Evolutionary conservation across 2,797 vertebrate genomes (phyloP), one percentile per base, ranked within the genome.

Genomic region (Phalloptychus januarius): DNA sequence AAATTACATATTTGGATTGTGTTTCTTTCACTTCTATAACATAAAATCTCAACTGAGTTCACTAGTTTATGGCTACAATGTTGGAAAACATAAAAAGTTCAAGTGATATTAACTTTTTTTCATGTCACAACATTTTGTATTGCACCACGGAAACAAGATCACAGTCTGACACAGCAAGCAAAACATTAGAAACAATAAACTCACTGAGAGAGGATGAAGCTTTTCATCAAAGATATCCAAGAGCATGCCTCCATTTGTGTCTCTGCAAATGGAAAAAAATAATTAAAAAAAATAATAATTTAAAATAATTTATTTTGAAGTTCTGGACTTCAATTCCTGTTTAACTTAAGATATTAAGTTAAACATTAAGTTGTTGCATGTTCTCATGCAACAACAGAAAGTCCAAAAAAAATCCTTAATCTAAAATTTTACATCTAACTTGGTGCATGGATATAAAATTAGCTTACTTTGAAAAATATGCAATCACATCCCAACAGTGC

Each of bases 221-320:
- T 97, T 99, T 94, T 99, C 98, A 92, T 99, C 98, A 93, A 99
- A 99, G 93, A 99, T 99, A 83, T 99, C 98, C 86, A 98, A 92
- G 85, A 97, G 92, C 96, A 96, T 97, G 89, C 96, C 96, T 89
- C 97, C 96, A 0, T 97, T 97, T 89, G 94, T 89, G 91, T 98
- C 97, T 95, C 98, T 99, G 92, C 42, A 90, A 89, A 18, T 42
- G 83, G 79, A 13, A 74, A 48, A 74, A 16, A 67, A n/a, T n/a
- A n/a, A n/a, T n/a, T n/a, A n/a, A n/a, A n/a, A n/a, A n/a, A n/a
- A n/a, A n/a, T n/a, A n/a, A n/a, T n/a, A n/a, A n/a, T n/a, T n/a
- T n/a, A n/a, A 38, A 16, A 8, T 20, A 0, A 28, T 28, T 15
- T 20, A 42, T 69, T 67, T 28, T 33, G 16, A 20, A 25, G 7